A percentile compares a stretch with the other conserved stretches of the same genome.
Conservation (phyloP, 2,888 invertebrate species). For the Gortyna flavago region DNA sequence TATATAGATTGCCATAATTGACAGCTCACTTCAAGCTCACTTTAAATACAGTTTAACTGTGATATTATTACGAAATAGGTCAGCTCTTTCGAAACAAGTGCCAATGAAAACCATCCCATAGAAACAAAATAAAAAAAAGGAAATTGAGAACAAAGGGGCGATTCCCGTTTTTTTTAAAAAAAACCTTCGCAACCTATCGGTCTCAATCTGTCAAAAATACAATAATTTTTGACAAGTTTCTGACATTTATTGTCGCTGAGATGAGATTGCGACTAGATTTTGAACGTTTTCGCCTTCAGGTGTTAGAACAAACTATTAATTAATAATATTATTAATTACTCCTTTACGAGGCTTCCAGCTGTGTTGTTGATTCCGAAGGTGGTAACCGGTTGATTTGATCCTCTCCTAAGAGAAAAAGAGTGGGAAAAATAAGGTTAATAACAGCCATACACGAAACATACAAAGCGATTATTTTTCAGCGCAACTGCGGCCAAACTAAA, state of each 20-base stretch:
- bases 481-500: conserved; percentile 30
- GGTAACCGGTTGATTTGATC: conserved; percentile 36
- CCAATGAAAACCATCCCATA: neutral
- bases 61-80: neutral
- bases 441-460: conserved; percentile 10
- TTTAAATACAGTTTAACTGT: neutral
- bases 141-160: too few relatives aligned
- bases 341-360: conserved; percentile 59
- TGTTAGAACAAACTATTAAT: conserved; percentile 29
- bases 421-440: conserved; percentile 39
- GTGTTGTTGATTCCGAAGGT: conserved; percentile 60
- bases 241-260: too few relatives aligned
- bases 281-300: neutral
- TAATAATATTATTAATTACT: conserved; percentile 50
- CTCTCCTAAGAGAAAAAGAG: conserved; percentile 57
- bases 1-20: neutral
- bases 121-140: neutral
- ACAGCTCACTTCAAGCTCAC: neutral
- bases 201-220: too few relatives aligned
- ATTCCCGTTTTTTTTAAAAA: too few relatives aligned
- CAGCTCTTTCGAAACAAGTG: neutral
- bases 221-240: too few relatives aligned
- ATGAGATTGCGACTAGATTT: too few relatives aligned
- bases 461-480: conserved; percentile 44
- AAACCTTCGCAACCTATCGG: too few relatives aligned